Conservation (phyloP, 2,888 invertebrate genomes). For the Empis livida region DNA sequence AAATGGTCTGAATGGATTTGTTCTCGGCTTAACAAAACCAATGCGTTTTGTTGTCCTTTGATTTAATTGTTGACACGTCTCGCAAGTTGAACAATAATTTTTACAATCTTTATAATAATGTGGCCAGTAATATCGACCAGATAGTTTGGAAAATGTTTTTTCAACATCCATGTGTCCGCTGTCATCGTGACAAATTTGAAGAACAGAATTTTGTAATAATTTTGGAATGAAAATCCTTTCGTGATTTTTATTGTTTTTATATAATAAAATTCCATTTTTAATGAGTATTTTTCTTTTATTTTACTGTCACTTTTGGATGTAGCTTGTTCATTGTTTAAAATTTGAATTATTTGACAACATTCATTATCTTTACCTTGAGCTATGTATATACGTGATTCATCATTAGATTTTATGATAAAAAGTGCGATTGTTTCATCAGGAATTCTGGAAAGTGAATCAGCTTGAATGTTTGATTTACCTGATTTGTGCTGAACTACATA, state of each 20-base stretch:
- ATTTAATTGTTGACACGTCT: constrained; percentile 2
- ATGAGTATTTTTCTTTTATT: constrained; percentile 1
- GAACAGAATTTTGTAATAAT: background rate
- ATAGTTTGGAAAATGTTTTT: constrained; percentile 5
- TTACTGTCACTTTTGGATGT: background rate
- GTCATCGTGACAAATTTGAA: constrained; percentile 4
- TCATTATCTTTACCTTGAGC: constrained; percentile 1
- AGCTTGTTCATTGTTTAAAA: background rate
- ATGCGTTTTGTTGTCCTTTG: constrained; percentile 4
- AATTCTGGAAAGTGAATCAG: constrained; percentile 3
- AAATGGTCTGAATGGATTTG: constrained; percentile 2
- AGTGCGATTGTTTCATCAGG: background rate
- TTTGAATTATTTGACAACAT: background rate
- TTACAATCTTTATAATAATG: constrained; percentile 2
- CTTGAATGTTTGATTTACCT: constrained; percentile 2
- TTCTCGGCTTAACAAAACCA: constrained; percentile 3
- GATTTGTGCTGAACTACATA: constrained; percentile 3
- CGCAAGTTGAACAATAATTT: background rate
- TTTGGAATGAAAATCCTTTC: background rate
- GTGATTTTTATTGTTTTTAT: constrained; percentile 4
- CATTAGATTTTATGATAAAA: constrained; percentile 1
- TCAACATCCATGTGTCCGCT: constrained; percentile 5
- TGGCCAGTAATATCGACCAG: constrained; percentile 4
- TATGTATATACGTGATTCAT: constrained; percentile 3
- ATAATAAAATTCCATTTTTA: constrained; percentile 2